Evolutionary conservation across 2,888 invertebrate genomes (phyloP), one percentile per base, ranked within the genome.

Genomic region (Pristionchus mayeri): DNA sequence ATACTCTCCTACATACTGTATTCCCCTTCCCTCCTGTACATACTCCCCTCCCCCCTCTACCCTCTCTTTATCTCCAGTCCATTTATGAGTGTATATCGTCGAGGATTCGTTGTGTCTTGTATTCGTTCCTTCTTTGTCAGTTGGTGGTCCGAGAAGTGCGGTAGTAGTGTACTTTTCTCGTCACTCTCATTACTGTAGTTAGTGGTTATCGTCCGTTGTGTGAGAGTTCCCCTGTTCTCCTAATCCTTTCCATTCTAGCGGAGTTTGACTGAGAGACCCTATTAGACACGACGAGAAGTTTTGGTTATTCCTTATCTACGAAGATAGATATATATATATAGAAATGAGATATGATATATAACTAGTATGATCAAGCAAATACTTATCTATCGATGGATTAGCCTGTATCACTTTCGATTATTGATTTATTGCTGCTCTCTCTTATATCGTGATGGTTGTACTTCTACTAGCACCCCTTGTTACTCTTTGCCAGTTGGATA

Each of bases 71-170:
- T 13, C 30, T 67, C 16, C 67, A 34, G 3, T 67, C 67, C 63
- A 13, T 37, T 30, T 34, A 11, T 37, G n/a, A 18, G 7, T 57
- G 57, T 57, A 2, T 24, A 57, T 57, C 57, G 27, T 57, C 24
- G 27, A 57, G n/a, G 57, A 57, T 57, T 57, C 57, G 57, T 57
- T 57, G 57, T 57, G 27, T n/a, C 57, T 57, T 57, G 24, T 24
- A 57, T 57, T 57, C 57, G 57, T 57, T n/a, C n/a, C n/a, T n/a
- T n/a, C n/a, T n/a, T n/a, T 57, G 57, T 57, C 57, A 57, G n/a
- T 57, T 57, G 13, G 18, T 57, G 57, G 13, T 57, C n/a, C 27
- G 57, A 57, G 57, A 24, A 57, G 57, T 57, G 24, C 57, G 57
- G 57, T 57, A 57, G 57, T 57, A 11, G n/a, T n/a, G 57, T 57